phyloP scores from a whole-genome alignment of 1,140 invertebrate genomes.

The Fopius arisanus region DNA sequence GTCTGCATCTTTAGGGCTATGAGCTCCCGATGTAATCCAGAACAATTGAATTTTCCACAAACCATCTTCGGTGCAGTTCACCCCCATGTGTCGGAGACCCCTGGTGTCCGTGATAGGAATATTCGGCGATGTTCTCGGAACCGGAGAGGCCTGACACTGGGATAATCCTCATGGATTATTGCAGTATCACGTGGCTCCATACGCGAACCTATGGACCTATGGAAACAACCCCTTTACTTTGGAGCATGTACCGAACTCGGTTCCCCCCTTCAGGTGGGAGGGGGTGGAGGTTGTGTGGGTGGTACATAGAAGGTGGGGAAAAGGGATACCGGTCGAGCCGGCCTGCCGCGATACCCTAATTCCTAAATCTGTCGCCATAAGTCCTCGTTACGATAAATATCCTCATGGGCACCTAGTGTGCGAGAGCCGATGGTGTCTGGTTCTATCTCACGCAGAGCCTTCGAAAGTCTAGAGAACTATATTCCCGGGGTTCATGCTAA shows the following conservation, averaged over 20 bases:
- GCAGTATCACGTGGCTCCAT: slow-evolving; percentile 44
- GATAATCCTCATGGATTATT: slow-evolving; percentile 65
- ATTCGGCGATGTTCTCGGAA: slow-evolving; percentile 36
- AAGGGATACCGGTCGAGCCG: slow-evolving; percentile 26
- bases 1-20: too few relatives aligned
- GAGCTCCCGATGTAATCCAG: too few relatives aligned
- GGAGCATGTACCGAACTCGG: background rate
- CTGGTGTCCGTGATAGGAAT: slow-evolving; percentile 35
- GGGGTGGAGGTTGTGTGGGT: background rate
- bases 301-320: background rate
- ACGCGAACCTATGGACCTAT: slow-evolving; percentile 26
- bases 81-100: background rate
- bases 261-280: background rate
- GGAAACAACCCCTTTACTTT: slow-evolving; percentile 35
- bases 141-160: slow-evolving; percentile 42
- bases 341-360: slow-evolving; percentile 60
- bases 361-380: slow-evolving; percentile 68
- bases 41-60: background rate
- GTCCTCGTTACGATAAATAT: slow-evolving; percentile 67
- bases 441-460: slow-evolving; percentile 39
- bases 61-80: background rate
- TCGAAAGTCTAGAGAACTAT: slow-evolving; percentile 15
- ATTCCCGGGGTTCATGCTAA: background rate
- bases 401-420: slow-evolving; percentile 35
- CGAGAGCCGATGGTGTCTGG: slow-evolving; percentile 47